Base-by-base conservation (phyloP, 2,888 invertebrate species). In the Xylocampa areola region DNA sequence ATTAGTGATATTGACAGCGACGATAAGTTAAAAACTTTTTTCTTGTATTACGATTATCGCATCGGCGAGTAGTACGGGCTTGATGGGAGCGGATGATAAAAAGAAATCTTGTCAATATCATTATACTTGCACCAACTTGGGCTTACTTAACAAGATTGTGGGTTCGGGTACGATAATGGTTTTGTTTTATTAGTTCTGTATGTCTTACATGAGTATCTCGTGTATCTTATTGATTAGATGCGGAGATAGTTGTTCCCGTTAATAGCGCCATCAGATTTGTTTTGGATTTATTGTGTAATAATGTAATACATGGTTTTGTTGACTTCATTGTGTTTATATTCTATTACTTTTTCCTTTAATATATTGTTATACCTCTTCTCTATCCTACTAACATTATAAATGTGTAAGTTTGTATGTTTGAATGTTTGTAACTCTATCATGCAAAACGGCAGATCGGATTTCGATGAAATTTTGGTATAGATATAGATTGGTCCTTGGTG, bases 121-220 rank as follows among this genome's bases (percentile, higher is more conserved):
- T 89, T 90, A 90, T 81, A 81, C 81, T 76, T 82, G 81, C 85
- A 85, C 83, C 80, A 81, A 84, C 80, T 79, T 72, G 81, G 82
- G 69, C 77, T 82, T 86, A 88, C 86, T 87, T 88, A 90, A 90
- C 86, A 86, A 91, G 89, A 90, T 90, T 87, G 88, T 87, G 79
- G 82, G 83, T 86, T 79, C 84, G 79, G 84, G 76, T 77, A 76
- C 65, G 83, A 86, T 90, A 91, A 89, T 89, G 85, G 88, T 77
- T 81, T 85, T 88, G 85, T 86, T 87, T 88, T 86, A 87, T 87
- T 87, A 80, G 75, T 72, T 71, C 71, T 77, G 74, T 81, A 78
- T 82, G 80, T 82, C 77, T 80, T 80, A 84, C 83, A 81, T 68
- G 78, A 72, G 68, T 80, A 72, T 76, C 68, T 78, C 77, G 74